Evolutionary conservation across 1,140 invertebrate species (phyloP).

Genomic region (Penaeus chinensis): DNA sequence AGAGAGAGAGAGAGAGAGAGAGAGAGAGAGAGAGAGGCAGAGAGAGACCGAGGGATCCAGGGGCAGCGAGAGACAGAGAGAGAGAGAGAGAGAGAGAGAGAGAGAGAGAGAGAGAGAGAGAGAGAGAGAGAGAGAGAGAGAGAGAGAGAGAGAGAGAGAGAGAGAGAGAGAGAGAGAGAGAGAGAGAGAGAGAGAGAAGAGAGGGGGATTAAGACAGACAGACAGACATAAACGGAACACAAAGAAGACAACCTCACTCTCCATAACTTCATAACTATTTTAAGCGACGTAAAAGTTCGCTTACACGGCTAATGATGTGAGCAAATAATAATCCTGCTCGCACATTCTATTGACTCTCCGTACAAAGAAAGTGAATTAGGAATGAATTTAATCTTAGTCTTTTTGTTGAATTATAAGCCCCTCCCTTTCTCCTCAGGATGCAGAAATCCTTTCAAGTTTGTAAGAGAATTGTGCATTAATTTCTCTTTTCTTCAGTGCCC

Average conservation of each 20-base stretch:
- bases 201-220: not conserved
- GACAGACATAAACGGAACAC: not conserved
- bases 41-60: not conserved
- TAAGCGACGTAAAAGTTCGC: too few species aligned
- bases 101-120: not conserved
- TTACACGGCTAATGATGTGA: too few species aligned
- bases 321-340: too few species aligned
- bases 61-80: not conserved
- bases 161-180: not conserved
- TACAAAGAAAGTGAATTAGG: too few species aligned
- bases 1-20: not conserved
- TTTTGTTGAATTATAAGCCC: too few species aligned
- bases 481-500: too few species aligned
- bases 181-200: not conserved
- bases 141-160: not conserved
- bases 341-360: too few species aligned
- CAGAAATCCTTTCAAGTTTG: too few species aligned
- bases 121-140: conserved; percentile 38
- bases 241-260: not conserved
- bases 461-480: too few species aligned
- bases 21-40: conserved; percentile 1
- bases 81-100: not conserved
- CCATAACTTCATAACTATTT: too few species aligned
- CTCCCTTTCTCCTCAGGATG: too few species aligned
- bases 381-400: too few species aligned